Base-by-base conservation (phyloP, 2,797 vertebrate species). In the Dallia pectoralis region DNA sequence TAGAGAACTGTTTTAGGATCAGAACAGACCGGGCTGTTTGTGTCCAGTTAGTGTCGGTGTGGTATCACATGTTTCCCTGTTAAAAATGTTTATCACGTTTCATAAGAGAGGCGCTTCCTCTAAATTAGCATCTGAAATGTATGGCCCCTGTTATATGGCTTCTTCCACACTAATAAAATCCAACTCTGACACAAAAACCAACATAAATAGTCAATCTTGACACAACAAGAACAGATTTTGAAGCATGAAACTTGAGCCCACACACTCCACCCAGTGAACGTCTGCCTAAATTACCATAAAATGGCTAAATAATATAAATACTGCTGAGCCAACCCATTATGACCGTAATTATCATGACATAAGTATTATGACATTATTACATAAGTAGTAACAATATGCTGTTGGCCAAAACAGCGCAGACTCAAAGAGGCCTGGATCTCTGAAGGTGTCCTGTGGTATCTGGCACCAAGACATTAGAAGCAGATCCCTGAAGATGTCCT, bases 181-280 rank as follows among this genome's bases (percentile, higher is more conserved):
- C 63, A 33, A 68, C 22, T 15, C 25, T 51, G 63, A 74, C 64
- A 59, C 4, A 25, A 25, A 22, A 59, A 32, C 32, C 32, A 70
- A 70, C 67, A 64, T 6, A n/a, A 62, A 25, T 36, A 40, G 67
- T 65, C 40, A 67, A 30, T 16, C 27, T 48, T 2, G 30, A 80
- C 71, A 77, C 77, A 75, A 79, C 72, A 75, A n/a, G n/a, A n/a
- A 27, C 71, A 78, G 12, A 14, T 16, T 48, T 65, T 74, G 44
- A 81, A 19, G 12, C 1, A 49, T 36, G 16, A 51, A 70, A 86
- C 85, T 79, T 82, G 16, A 84, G 86, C 89, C 82, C 78, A 76
- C 75, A 84, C 6, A 16, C 9, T 49, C 4, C 19, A 51, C 0
- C 19, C 5, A 19, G 81, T 86, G 75, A 78, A 49, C 56, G 77